Evolutionary conservation across 2,888 invertebrate species (phyloP).

Genomic region (Hololepta plana): DNA sequence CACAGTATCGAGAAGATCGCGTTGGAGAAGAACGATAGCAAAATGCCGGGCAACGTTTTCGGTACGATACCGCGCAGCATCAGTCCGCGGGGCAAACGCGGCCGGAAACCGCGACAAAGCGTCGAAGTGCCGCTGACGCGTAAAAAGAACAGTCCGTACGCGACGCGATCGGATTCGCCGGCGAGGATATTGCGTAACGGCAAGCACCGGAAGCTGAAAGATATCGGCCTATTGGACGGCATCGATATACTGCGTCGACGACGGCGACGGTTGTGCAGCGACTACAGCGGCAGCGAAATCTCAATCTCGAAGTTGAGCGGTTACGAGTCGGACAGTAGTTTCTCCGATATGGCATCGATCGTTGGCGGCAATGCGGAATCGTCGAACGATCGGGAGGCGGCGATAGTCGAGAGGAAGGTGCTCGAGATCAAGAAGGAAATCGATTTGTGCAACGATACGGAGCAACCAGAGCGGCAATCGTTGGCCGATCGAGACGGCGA

Average conservation of each 20-base stretch:
- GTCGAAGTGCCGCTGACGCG: slow-evolving; percentile 15
- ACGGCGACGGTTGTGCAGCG: slow-evolving; percentile 36
- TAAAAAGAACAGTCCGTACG: slow-evolving; percentile 32
- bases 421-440: slow-evolving; percentile 9
- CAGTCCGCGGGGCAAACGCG: slow-evolving; percentile 21
- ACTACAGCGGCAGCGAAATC: slow-evolving; percentile 38
- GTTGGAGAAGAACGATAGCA: slow-evolving; percentile 13
- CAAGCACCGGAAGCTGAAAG: slow-evolving; percentile 42
- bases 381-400: slow-evolving; percentile 5
- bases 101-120: slow-evolving; percentile 14
- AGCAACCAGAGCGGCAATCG: slow-evolving; percentile 9
- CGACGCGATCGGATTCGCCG: slow-evolving; percentile 38
- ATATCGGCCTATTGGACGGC: slow-evolving; percentile 35
- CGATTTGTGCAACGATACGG: too few relatives aligned
- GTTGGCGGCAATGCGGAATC: slow-evolving; percentile 16
- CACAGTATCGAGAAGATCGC: slow-evolving; percentile 27
- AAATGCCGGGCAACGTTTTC: slow-evolving; percentile 13
- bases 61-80: slow-evolving; percentile 18
- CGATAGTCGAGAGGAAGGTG: slow-evolving; percentile 7
- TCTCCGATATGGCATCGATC: slow-evolving; percentile 31
- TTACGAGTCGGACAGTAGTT: slow-evolving; percentile 43
- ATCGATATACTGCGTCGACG: slow-evolving; percentile 31
- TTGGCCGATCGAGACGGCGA: slow-evolving; percentile 8
- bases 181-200: slow-evolving; percentile 46
- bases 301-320: slow-evolving; percentile 41